Evolutionary conservation across 2,113 vertebrate genomes (phyloP).

Genomic region (Neolamprologus cancellatus): DNA sequence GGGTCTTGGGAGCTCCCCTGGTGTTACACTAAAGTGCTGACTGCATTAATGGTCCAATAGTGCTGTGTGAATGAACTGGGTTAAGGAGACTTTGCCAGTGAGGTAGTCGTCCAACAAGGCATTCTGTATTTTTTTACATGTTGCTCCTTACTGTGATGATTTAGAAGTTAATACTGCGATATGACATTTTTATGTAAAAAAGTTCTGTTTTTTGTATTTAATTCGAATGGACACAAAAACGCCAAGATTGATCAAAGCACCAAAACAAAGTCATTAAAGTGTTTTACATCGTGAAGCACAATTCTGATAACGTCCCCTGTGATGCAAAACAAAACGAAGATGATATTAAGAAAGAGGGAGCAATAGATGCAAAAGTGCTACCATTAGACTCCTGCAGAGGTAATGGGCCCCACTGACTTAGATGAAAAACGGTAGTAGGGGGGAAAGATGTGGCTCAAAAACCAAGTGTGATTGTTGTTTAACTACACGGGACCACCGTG

Average conservation of each 20-base stretch:
- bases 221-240: background rate
- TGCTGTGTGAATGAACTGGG: constrained; percentile 6
- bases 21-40: constrained; percentile 35
- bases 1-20: constrained; percentile 28
- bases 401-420: constrained; percentile 32
- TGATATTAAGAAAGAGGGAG: constrained; percentile 11
- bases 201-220: background rate
- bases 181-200: constrained; percentile 9
- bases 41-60: constrained; percentile 21
- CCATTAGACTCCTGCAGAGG: constrained; percentile 52
- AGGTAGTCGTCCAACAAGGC: background rate
- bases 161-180: background rate
- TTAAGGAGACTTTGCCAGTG: background rate
- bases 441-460: background rate
- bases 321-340: constrained; percentile 32
- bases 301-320: constrained; percentile 3
- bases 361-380: constrained; percentile 15
- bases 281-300: background rate
- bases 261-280: constrained; percentile 19
- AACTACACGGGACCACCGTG: background rate
- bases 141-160: background rate
- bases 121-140: background rate
- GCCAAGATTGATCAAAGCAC: constrained; percentile 10
- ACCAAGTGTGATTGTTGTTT: constrained; percentile 21
- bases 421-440: background rate